These are phyloP conservation scores for Chionodraco myersi DNA, from an alignment of 2,113 vertebrate genomes.

Conservation along the genomic window DNA sequence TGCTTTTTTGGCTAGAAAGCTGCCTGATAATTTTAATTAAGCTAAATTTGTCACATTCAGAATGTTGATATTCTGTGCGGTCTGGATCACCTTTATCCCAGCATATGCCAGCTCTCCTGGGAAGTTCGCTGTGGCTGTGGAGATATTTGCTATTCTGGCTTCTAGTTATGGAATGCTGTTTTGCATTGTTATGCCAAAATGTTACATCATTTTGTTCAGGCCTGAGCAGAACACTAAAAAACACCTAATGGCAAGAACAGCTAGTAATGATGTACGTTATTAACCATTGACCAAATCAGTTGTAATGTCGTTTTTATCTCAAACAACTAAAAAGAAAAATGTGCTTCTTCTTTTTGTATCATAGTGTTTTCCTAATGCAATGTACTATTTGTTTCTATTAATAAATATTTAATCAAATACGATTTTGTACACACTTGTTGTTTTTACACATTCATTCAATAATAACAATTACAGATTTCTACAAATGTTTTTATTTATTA, in stretches of 20 bases:
- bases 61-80: slow-evolving; percentile 84
- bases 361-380: neutral
- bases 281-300: neutral
- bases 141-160: slow-evolving; percentile 84
- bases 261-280: slow-evolving; percentile 38
- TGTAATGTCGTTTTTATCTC: neutral
- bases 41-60: slow-evolving; percentile 85
- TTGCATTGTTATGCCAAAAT: slow-evolving; percentile 83
- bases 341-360: neutral
- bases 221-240: slow-evolving; percentile 80
- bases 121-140: slow-evolving; percentile 81
- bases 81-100: slow-evolving; percentile 84
- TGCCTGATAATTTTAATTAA: slow-evolving; percentile 85
- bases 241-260: slow-evolving; percentile 75
- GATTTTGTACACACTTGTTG: neutral
- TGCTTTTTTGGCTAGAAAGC: slow-evolving; percentile 80
- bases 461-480: too few species aligned
- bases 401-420: neutral
- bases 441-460: neutral
- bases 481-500: too few species aligned
- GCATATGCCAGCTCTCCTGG: slow-evolving; percentile 84
- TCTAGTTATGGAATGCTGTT: slow-evolving; percentile 81
- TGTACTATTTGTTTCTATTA: slow-evolving; percentile 1
- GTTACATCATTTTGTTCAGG: slow-evolving; percentile 79
- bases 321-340: neutral